A percentile compares a stretch with the other conserved stretches of the same genome.
phyloP scores from a whole-genome alignment of 2,797 vertebrate genomes.

The Sebastes kiyomatsui region DNA sequence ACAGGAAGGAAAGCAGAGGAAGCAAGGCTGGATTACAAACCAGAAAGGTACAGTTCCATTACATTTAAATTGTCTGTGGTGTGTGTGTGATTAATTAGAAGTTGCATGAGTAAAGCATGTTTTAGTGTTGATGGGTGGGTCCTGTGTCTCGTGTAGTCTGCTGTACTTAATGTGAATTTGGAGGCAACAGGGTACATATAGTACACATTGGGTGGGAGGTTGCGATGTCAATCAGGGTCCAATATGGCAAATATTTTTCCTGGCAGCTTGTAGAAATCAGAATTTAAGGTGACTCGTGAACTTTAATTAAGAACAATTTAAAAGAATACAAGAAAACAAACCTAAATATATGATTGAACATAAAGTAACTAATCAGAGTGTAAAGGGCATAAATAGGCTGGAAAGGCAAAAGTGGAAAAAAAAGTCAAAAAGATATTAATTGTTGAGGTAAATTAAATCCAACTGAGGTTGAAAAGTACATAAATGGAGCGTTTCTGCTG shows the following conservation, averaged over 20 bases:
- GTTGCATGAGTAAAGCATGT: background rate
- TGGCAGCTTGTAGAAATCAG: background rate
- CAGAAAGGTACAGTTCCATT: background rate
- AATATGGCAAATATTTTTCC: background rate
- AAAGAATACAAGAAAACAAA: background rate
- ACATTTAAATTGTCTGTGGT: background rate
- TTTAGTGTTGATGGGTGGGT: background rate
- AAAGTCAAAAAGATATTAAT: background rate
- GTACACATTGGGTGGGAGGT: background rate
- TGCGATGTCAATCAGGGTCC: accelerated
- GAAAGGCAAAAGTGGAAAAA: background rate
- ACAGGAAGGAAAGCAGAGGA: background rate
- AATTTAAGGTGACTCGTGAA: background rate
- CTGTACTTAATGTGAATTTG: background rate
- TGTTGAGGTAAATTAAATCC: background rate
- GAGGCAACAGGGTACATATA: background rate
- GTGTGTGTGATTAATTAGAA: background rate
- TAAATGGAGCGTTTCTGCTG: background rate
- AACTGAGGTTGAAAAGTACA: background rate
- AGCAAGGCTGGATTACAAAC: background rate
- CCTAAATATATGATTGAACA: background rate
- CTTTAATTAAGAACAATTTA: background rate
- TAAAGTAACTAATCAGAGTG: background rate
- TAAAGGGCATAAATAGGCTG: background rate
- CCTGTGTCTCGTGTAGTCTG: background rate